Conservation (phyloP, 2,797 vertebrate species). For the Pantherophis alleghaniensis region DNA sequence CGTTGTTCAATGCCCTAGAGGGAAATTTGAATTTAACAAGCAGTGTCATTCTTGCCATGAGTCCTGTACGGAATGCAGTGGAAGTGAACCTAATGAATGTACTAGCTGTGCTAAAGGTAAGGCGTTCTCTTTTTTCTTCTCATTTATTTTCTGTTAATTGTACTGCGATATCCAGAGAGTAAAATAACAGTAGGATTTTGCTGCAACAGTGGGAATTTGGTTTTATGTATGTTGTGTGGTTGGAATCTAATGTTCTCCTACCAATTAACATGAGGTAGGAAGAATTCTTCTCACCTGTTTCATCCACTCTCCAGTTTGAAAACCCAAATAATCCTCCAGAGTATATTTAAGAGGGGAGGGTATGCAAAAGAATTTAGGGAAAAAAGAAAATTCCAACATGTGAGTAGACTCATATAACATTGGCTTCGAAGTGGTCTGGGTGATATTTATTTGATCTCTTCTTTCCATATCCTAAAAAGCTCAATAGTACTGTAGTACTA, state of each 20-base stretch:
- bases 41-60: constrained; percentile 85
- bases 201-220: background rate
- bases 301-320: background rate
- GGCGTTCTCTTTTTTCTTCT: background rate
- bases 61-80: constrained; percentile 83
- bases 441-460: background rate
- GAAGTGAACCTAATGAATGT: constrained; percentile 82
- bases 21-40: constrained; percentile 74
- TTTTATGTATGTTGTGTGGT: background rate
- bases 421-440: background rate
- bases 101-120: constrained; percentile 86
- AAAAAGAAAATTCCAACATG: background rate
- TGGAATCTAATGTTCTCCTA: background rate
- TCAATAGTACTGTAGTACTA: background rate
- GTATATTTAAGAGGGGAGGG: background rate
- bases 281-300: background rate
- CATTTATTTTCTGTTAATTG: background rate
- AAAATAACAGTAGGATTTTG: background rate
- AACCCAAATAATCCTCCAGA: background rate
- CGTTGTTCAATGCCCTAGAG: constrained; percentile 71
- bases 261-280: background rate
- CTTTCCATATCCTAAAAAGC: background rate
- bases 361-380: background rate
- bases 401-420: background rate
- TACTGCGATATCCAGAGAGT: background rate